Conservation (phyloP, 2,888 invertebrate species). For the Yponomeuta sedellus region DNA sequence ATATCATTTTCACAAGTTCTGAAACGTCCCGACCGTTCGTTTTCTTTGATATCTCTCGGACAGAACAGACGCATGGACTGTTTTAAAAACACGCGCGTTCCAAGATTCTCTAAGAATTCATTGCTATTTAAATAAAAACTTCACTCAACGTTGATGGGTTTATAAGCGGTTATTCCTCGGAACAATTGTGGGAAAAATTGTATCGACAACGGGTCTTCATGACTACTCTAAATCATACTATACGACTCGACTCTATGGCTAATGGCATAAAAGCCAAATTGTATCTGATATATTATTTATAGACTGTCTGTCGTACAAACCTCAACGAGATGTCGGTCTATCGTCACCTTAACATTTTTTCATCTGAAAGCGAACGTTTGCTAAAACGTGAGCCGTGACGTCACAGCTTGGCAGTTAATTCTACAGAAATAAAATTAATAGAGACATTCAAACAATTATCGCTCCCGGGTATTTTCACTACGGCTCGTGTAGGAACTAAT, state of each 20-base stretch:
- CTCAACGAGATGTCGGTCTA: not conserved
- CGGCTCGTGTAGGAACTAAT: not conserved
- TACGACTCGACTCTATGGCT: too few relatives aligned
- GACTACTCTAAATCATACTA: not conserved
- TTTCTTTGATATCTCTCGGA: not conserved
- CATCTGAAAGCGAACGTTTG: not conserved
- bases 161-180: not conserved
- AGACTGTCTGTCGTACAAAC: not conserved
- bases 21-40: not conserved
- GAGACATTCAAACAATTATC: not conserved
- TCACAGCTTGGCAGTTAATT: not conserved
- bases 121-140: not conserved
- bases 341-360: not conserved
- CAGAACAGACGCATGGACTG: not conserved
- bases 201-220: not conserved
- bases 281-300: too few relatives aligned
- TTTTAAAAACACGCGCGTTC: not conserved
- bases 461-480: not conserved
- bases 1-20: not conserved
- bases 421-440: not conserved
- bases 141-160: not conserved
- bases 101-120: not conserved
- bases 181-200: not conserved
- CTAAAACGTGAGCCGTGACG: not conserved
- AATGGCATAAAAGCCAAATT: too few relatives aligned